Evolutionary conservation across 2,888 invertebrate genomes (phyloP).

Genomic region (Hydroisotoma schaefferi): DNA sequence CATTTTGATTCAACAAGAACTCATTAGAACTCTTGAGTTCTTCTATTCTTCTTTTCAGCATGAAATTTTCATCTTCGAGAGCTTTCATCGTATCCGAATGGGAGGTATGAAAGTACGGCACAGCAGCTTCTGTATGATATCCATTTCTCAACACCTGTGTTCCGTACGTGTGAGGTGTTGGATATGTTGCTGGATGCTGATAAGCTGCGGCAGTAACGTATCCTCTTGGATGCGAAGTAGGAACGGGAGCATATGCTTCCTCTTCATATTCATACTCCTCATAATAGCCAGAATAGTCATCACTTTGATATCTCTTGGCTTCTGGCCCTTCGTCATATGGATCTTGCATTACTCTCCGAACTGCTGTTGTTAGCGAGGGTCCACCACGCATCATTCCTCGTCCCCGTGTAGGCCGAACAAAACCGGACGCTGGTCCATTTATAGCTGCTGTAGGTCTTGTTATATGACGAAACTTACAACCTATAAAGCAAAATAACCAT

Average conservation of each 20-base stretch:
- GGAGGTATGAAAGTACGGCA: slow-evolving; percentile 4
- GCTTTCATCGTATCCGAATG: slow-evolving; percentile 39
- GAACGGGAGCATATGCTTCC: slow-evolving; percentile 14
- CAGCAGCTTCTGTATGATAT: not conserved
- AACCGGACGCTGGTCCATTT: not conserved
- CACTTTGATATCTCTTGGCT: slow-evolving; percentile 24
- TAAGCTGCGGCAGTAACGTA: not conserved
- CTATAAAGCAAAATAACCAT: not conserved
- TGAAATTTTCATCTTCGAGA: slow-evolving; percentile 65
- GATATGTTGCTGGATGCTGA: not conserved
- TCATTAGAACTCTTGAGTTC: slow-evolving; percentile 73
- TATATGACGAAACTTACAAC: slow-evolving; percentile 28
- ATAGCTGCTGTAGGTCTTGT: not conserved
- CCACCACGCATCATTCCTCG: not conserved
- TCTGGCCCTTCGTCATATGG: slow-evolving; percentile 25
- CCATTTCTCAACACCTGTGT: too few species aligned
- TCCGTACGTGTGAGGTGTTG: too few species aligned
- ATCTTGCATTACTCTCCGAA: slow-evolving; percentile 15
- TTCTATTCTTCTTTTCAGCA: slow-evolving; percentile 65
- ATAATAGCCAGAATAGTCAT: slow-evolving; percentile 22
- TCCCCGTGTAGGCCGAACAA: not conserved
- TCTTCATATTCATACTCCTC: slow-evolving; percentile 19
- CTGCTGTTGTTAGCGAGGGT: not conserved
- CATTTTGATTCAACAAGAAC: slow-evolving; percentile 73
- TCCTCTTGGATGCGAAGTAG: slow-evolving; percentile 9